These are phyloP conservation scores for Rhagologus leucostigma DNA, from an alignment of 2,113 vertebrate genomes.

Conservation along the genomic window DNA sequence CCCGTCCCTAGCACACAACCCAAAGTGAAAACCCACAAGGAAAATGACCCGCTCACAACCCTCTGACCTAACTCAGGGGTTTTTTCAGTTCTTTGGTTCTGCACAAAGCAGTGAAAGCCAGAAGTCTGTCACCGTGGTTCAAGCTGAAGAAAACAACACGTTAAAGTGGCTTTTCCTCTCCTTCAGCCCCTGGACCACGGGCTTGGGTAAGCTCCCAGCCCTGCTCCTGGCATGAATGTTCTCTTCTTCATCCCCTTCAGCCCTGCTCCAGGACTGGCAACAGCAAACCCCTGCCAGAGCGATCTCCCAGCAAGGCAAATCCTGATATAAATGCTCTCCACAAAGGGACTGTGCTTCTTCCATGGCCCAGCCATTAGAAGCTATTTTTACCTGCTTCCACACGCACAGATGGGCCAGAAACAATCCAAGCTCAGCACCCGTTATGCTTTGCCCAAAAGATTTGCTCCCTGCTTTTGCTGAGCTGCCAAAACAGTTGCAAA, in stretches of 20 bases:
- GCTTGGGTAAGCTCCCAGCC: background rate
- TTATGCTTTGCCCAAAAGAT: constrained; percentile 31
- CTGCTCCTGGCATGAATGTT: background rate
- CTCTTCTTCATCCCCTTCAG: background rate
- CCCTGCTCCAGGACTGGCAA: background rate
- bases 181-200: background rate
- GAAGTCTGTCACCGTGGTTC: background rate
- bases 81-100: background rate
- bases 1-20: background rate
- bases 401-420: constrained; percentile 31
- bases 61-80: background rate
- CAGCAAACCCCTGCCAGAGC: background rate
- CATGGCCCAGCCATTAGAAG: background rate
- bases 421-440: constrained; percentile 15
- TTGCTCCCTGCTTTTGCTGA: constrained; percentile 53
- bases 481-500: constrained; percentile 33
- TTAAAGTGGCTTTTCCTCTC: background rate
- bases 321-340: background rate
- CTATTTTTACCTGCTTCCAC: constrained; percentile 35
- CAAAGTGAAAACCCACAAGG: background rate
- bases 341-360: background rate
- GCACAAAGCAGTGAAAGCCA: background rate
- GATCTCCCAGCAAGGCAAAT: background rate
- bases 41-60: background rate
- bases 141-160: accelerated